Evolutionary conservation across 1,140 invertebrate genomes (phyloP).

Genomic region (Antheraea mylitta): DNA sequence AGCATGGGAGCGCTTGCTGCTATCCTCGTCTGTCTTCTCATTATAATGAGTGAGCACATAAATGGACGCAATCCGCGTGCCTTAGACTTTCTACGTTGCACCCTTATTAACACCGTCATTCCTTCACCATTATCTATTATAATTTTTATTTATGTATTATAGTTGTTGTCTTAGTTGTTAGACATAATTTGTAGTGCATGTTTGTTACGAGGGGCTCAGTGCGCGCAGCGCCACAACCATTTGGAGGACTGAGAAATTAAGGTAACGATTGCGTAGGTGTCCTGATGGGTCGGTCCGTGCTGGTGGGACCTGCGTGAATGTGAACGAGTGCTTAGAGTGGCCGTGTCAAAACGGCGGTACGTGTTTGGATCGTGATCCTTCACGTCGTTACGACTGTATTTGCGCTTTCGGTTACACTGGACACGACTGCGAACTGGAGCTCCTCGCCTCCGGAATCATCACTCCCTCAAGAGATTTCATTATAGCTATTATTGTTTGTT

Average conservation of each 20-base stretch:
- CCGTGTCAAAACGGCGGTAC: constrained; percentile 88
- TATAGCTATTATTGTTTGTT: constrained; percentile 88
- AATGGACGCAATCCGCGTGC: constrained; percentile 50
- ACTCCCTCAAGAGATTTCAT: constrained; percentile 91
- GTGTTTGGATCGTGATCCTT: constrained; percentile 84
- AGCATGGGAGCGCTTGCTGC: constrained; percentile 96
- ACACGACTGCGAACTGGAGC: constrained; percentile 87
- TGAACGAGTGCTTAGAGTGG: constrained; percentile 85
- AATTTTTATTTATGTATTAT: constrained; percentile 50
- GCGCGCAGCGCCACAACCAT: constrained; percentile 41
- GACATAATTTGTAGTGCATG: constrained; percentile 55
- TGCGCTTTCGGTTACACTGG: constrained; percentile 88
- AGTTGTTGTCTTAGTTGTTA: constrained; percentile 34
- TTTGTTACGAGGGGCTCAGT: constrained; percentile 55
- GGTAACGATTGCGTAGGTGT: constrained; percentile 81
- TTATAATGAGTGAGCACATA: constrained; percentile 92
- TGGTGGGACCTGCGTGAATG: constrained; percentile 84
- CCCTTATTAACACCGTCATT: constrained; percentile 32
- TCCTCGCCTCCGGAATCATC: constrained; percentile 86
- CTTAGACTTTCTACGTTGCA: constrained; percentile 32
- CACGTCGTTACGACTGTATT: constrained; percentile 86
- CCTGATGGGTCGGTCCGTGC: constrained; percentile 83
- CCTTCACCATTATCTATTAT: constrained; percentile 47
- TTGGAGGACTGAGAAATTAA: constrained; percentile 39
- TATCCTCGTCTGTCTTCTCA: constrained; percentile 95